Base-by-base conservation (phyloP, 2,888 invertebrate species). In the Deilephila porcellus region DNA sequence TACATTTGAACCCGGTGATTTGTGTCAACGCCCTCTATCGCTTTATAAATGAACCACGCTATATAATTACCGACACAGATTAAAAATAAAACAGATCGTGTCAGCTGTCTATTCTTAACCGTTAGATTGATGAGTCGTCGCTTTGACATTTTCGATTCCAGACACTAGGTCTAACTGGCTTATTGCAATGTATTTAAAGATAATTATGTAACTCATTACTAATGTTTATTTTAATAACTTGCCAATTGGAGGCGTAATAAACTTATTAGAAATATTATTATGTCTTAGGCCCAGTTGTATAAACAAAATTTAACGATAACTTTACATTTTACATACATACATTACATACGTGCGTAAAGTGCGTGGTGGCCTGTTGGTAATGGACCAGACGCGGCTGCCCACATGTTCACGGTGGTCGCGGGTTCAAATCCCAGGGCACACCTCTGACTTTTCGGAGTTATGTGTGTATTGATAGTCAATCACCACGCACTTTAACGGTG, bases 81-180 rank as follows among this genome's bases (percentile, higher is more conserved):
- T 78, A 77, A 82, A 83, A 78, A 81, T 77, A 78, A 77, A 77
- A 77, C 76, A 72, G 34, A 77, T 77, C 77, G 78, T 72, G 73
- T 75, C 67, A 25, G 25, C 25, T 73, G 74, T 76, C 77, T 84
- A 85, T 85, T 85, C 81, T 75, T 74, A 82, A 78, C 76, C 56
- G 70, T 56, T 62, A 71, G 73, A 76, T 70, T 71, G 79, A 71
- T 73, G 67, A 79, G 76, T 79, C 76, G 76, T 72, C 79, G 75
- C 25, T 52, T 67, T 67, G 67, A 67, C 67, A 67, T 67, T 67
- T 63, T 67, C 67, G 67, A 67, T 67, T 67, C 67, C 52, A 67
- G 67, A 67, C 67, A 63, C 7, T 25, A 25, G 52, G 67, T 67
- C 67, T 67, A 67, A 52, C 25, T 11, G 37, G 67, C 67, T 67